These are phyloP conservation scores for Brachionus angularis DNA, from an alignment of 1,140 invertebrate genomes.

Conservation along the genomic window DNA sequence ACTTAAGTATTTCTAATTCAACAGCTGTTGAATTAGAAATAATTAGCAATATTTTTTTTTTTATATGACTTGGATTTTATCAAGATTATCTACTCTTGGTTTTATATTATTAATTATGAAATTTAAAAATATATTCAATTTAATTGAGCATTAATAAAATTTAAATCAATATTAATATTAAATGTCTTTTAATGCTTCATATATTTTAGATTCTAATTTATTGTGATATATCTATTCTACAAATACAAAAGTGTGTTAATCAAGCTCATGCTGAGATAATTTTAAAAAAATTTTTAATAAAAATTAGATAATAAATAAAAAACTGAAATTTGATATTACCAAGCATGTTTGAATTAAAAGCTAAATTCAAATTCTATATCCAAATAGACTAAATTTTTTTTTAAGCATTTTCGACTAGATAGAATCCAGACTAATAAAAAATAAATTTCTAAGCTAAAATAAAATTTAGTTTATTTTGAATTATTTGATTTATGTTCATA, in stretches of 20 bases:
- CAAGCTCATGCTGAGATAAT: slow-evolving; percentile 22
- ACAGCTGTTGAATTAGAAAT: neutral
- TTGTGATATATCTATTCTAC: slow-evolving; percentile 18
- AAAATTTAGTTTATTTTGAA: no score
- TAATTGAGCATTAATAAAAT: slow-evolving; percentile 26
- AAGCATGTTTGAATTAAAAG: no score
- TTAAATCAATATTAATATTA: neutral
- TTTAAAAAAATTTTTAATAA: neutral
- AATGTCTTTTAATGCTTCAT: neutral
- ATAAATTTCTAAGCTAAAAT: no score
- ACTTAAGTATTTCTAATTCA: no score
- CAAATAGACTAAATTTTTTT: no score
- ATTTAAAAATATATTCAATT: slow-evolving; percentile 23
- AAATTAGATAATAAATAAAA: neutral
- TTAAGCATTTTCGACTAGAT: no score
- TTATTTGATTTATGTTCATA: no score
- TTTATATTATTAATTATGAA: neutral
- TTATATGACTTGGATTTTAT: no score
- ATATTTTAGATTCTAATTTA: slow-evolving; percentile 2
- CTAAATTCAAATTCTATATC: no score
- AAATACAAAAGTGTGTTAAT: no score
- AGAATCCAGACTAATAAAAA: no score
- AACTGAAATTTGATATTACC: no score
- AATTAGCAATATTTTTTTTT: slow-evolving; percentile 11
- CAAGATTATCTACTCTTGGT: slow-evolving; percentile 8